Percentiles rank a stretch among this genome's conserved stretches.
phyloP scores from a whole-genome alignment of 2,797 vertebrate genomes.

The Lophius americanus region DNA sequence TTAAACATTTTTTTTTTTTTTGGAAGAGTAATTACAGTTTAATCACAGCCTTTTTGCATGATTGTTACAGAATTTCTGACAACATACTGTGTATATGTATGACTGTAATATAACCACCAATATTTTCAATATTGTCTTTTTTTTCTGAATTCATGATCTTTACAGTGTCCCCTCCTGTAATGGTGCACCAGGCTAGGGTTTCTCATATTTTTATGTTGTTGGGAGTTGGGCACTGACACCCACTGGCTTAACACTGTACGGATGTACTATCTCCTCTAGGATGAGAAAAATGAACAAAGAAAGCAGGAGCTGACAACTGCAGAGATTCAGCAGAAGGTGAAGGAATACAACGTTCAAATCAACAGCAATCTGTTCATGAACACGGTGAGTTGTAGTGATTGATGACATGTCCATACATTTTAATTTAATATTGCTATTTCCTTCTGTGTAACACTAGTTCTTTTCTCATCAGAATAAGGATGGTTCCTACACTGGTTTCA shows the following conservation, averaged over 20 bases:
- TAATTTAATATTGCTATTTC: neutral
- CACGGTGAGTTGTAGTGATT: slow-evolving; percentile 80
- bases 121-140: neutral
- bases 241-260: slow-evolving; percentile 49
- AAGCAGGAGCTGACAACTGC: slow-evolving; percentile 85
- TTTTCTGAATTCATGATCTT: too few relatives aligned
- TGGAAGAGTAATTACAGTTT: too few relatives aligned
- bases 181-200: neutral
- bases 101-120: neutral
- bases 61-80: neutral
- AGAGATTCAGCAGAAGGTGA: slow-evolving; percentile 92
- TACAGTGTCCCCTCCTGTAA: neutral
- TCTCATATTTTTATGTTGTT: neutral
- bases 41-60: neutral
- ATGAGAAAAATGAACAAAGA: slow-evolving; percentile 85
- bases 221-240: slow-evolving; percentile 48
- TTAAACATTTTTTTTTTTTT: too few relatives aligned
- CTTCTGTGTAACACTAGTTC: neutral
- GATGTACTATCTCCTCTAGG: slow-evolving; percentile 74
- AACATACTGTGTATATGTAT: neutral
- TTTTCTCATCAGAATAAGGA: slow-evolving; percentile 88
- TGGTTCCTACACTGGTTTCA: slow-evolving; percentile 94
- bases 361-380: slow-evolving; percentile 99
- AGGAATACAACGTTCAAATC: slow-evolving; percentile 95
- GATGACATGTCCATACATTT: neutral